phyloP scores from a whole-genome alignment of 2,113 vertebrate species.

The Rhinoderma darwinii region DNA sequence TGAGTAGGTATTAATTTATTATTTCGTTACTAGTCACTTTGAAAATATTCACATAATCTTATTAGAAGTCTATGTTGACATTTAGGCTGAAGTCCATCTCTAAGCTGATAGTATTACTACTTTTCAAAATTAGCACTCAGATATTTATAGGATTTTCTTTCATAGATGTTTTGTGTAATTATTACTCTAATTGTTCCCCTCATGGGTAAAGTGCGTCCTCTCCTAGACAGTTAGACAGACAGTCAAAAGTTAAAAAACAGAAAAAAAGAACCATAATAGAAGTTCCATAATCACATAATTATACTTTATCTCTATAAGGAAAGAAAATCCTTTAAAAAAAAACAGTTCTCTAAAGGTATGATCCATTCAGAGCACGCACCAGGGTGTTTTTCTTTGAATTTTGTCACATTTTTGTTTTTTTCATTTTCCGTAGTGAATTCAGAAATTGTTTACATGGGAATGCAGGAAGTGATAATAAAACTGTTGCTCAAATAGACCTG shows the following conservation, averaged over 20 bases:
- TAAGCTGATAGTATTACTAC: neutral
- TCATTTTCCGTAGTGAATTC: neutral
- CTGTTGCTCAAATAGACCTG: neutral
- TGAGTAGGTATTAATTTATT: too few relatives aligned
- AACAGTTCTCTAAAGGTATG: slow-evolving; percentile 7
- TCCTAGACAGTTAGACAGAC: slow-evolving; percentile 17
- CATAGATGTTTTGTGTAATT: slow-evolving; percentile 10
- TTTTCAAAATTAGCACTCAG: slow-evolving; percentile 23
- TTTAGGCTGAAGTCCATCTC: neutral
- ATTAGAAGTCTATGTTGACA: neutral
- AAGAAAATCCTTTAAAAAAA: slow-evolving; percentile 44
- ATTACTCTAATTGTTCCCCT: neutral
- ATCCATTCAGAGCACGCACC: slow-evolving; percentile 20
- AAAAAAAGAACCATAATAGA: slow-evolving; percentile 18
- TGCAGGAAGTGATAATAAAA: neutral
- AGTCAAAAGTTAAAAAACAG: slow-evolving; percentile 14
- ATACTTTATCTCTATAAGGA: slow-evolving; percentile 47
- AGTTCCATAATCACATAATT: slow-evolving; percentile 32
- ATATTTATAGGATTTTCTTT: neutral
- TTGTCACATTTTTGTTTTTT: slow-evolving; percentile 23
- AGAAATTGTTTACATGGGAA: neutral
- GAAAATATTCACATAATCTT: neutral
- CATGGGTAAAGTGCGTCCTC: slow-evolving; percentile 6
- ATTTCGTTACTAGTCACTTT: neutral
- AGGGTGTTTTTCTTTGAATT: neutral